Evolutionary conservation across 1,140 invertebrate genomes (phyloP), one percentile per base, ranked within the genome.

Genomic region (Rhopalosiphum maidis): DNA sequence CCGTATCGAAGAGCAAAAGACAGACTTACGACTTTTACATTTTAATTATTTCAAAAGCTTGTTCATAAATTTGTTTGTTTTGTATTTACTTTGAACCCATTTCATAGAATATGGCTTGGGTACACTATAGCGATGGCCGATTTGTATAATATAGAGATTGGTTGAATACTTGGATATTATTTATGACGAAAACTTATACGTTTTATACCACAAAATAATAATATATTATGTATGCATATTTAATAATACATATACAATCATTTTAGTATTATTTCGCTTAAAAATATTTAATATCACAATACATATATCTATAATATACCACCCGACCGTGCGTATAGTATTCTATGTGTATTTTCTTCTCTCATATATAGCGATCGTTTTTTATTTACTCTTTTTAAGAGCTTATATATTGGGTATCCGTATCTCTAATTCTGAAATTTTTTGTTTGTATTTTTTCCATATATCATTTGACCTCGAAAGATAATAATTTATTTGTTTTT

Each of bases 181-280:
- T 77, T 77, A 77, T 18, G 15, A n/a, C 30, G 11, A 35, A 68
- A 77, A 77, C 30, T 6, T n/a, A 77, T 77, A 77, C 60, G 4
- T 77, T n/a, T n/a, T n/a, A 77, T 77, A 77, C 60, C 60, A 35
- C 60, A n/a, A 21, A n/a, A 77, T 1, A 77, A n/a, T 35, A n/a
- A 77, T 77, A 77, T n/a, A 77, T 77, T 18, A 77, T 77, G 4
- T 21, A 15, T 11, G 8, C 4, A 30, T 77, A 77, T 35, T n/a
- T 35, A 18, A 68, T 68, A n/a, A 68, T n/a, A 68, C 30, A 68
- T 77, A n/a, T 77, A 35, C 15, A n/a, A n/a, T 18, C 15, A 3
- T 77, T 77, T 77, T 35, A n/a, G 60, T 77, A 77, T 77, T 77
- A 77, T n/a, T 77, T 77, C n/a, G 30, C 60, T n/a, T n/a, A 77